A percentile compares a stretch with the other conserved stretches of the same genome.
These are phyloP conservation scores for Papilio polyxenes DNA, from an alignment of 1,140 invertebrate genomes.

Conservation along the genomic window DNA sequence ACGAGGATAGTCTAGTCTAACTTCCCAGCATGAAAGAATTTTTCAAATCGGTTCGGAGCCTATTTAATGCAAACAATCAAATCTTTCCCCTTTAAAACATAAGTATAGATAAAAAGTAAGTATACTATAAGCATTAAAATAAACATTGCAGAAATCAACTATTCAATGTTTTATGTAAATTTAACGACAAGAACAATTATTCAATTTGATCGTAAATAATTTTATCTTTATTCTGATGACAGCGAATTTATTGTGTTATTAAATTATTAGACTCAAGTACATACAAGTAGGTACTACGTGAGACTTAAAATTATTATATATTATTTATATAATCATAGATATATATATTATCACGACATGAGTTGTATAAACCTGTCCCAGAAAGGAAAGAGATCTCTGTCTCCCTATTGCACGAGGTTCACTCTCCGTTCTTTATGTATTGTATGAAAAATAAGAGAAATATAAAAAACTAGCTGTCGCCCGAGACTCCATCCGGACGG, in stretches of 20 bases:
- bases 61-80: no score
- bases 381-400: no score
- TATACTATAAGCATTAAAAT: not conserved
- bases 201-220: conserved; percentile 29
- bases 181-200: conserved; percentile 10
- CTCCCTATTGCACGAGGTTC: no score
- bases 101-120: not conserved
- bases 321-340: not conserved
- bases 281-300: not conserved
- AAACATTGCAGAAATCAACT: conserved; percentile 19
- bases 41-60: no score
- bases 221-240: not conserved
- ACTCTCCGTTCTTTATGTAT: no score
- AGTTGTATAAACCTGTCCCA: no score
- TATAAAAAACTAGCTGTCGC: no score
- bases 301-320: not conserved
- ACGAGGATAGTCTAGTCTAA: no score
- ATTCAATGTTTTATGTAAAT: conserved; percentile 9
- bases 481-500: no score
- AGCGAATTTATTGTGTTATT: conserved; percentile 26
- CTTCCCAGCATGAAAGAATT: no score
- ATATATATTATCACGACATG: not conserved
- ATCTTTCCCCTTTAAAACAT: not conserved
- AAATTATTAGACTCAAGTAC: not conserved
- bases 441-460: no score